Conservation (phyloP, 1,140 invertebrate genomes). For the Ostrea edulis region DNA sequence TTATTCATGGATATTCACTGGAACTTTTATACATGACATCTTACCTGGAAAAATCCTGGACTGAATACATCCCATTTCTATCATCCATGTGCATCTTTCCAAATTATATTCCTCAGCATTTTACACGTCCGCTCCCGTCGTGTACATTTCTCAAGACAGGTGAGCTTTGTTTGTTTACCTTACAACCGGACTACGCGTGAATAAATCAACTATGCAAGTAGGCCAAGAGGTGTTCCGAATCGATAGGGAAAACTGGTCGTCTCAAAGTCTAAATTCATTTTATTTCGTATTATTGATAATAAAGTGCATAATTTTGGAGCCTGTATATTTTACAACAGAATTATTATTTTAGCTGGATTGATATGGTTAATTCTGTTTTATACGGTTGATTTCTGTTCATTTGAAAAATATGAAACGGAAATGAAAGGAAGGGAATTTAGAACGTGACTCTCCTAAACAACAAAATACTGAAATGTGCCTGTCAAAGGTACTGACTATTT, state of each 20-base stretch:
- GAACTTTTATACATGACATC: neutral
- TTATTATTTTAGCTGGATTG: too few species aligned
- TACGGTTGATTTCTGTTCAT: too few species aligned
- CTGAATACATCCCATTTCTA: slow-evolving; percentile 32
- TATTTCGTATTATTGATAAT: too few species aligned
- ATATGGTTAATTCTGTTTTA: too few species aligned
- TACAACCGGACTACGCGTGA: slow-evolving; percentile 33
- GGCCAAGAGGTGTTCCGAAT: neutral
- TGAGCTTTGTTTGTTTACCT: slow-evolving; percentile 26
- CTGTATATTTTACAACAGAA: too few species aligned
- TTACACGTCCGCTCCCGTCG: neutral
- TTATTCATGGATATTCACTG: too few species aligned
- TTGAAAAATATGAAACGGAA: too few species aligned
- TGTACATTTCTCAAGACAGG: neutral
- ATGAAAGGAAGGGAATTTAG: too few species aligned
- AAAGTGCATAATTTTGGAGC: too few species aligned
- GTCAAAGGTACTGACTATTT: too few species aligned
- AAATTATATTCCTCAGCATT: neutral
- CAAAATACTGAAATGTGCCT: too few species aligned
- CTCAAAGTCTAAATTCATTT: neutral
- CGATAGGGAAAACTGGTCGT: neutral
- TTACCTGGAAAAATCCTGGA: slow-evolving; percentile 26
- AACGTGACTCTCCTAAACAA: too few species aligned
- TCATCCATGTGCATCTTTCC: neutral
- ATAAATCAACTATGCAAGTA: neutral